Evolutionary conservation across 2,888 invertebrate genomes (phyloP), one percentile per base, ranked within the genome.

Genomic region (Formica aserva): DNA sequence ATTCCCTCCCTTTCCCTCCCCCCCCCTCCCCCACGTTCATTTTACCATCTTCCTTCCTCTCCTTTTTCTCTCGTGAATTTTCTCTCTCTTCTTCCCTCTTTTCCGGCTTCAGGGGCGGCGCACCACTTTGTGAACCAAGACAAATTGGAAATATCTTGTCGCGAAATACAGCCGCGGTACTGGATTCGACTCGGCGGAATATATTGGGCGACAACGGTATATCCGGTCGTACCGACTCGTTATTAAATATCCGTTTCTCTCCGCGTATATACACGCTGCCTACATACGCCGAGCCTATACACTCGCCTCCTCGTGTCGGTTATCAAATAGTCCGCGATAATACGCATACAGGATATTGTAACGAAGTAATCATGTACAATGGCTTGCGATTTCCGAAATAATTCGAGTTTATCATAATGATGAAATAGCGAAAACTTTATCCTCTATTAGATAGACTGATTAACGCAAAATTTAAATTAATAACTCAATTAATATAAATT

Each of bases 61-160:
- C 86, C 71, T 63, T 83, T 60, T 48, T 75, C 26, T 66, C 57
- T 41, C 32, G 60, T 60, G 60, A 60, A 29, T 8, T 60, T 60
- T 60, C 32, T 41, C 60, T 41, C 60, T 29, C 74, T 60, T 63
- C 69, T 63, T 84, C 75, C 52, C 69, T 63, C 69, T 41, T 32
- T 38, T 63, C 76, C 84, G 84, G 85, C 76, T 86, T 84, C 86
- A 78, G 90, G 83, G 85, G 76, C 85, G 87, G 90, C 89, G 91
- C 92, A 90, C 91, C 93, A 94, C 93, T 94, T 94, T 93, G 92
- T 92, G 92, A 91, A 89, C 92, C 87, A 93, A 92, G 93, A 93
- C 93, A 93, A 94, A 93, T 94, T 94, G 94, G 93, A 94, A 94
- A 94, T 93, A 94, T 93, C 93, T 93, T 90, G 90, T 93, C 91